Percentiles rank a stretch among this genome's conserved stretches.
Evolutionary conservation across 53 echinoderm and acorn worm genomes (phyloP).

Genomic region (Crossaster papposus): DNA sequence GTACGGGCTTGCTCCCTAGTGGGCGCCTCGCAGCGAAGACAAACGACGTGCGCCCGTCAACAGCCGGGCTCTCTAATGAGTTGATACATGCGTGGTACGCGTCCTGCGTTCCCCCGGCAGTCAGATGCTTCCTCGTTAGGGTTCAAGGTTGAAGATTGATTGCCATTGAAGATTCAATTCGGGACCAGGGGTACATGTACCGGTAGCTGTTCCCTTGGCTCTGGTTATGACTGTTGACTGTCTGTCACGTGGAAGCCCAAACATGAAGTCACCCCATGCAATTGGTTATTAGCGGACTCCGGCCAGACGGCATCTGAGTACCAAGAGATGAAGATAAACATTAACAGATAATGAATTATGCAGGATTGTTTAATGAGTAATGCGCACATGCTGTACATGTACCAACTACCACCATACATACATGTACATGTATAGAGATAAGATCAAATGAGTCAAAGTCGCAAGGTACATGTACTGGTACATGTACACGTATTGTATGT

Average conservation of each 20-base stretch:
- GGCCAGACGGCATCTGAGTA: neutral
- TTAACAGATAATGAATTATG: neutral
- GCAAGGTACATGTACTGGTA: no score
- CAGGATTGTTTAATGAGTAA: neutral
- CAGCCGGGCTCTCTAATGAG: neutral
- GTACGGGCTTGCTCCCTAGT: neutral
- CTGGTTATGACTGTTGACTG: neutral
- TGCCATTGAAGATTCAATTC: neutral
- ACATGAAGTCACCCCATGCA: neutral
- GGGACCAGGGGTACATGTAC: neutral
- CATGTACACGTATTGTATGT: neutral
- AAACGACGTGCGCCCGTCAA: neutral
- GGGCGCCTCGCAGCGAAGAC: neutral
- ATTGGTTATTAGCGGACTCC: neutral
- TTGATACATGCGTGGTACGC: neutral
- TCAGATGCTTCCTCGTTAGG: neutral
- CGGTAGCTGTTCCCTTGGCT: neutral
- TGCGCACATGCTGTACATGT: no score
- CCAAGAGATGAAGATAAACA: neutral
- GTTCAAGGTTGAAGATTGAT: constrained; percentile 19
- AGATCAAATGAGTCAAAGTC: neutral
- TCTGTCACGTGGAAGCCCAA: constrained; percentile 2
- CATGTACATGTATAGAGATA: neutral
- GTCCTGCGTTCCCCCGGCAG: neutral
- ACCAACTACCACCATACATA: neutral